These are phyloP conservation scores for Pseudomugil tenellus DNA, from an alignment of 2,797 vertebrate species.

Conservation along the genomic window DNA sequence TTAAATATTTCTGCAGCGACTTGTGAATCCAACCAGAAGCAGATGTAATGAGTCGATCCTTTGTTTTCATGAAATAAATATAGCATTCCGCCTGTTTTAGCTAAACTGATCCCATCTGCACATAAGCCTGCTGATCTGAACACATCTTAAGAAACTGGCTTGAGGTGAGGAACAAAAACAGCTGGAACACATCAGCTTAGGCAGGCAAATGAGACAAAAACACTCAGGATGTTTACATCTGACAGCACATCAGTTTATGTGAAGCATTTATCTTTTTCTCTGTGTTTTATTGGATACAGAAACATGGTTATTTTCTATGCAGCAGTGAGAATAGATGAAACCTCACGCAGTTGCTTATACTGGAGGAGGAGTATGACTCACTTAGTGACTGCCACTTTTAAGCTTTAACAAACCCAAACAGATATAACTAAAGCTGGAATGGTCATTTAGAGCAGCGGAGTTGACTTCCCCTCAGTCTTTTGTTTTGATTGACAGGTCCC, in stretches of 20 bases:
- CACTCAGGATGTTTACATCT: background rate
- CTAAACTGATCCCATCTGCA: background rate
- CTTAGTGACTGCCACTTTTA: background rate
- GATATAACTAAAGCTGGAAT: background rate
- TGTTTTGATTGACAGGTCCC: background rate
- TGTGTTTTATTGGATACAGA: too few species aligned
- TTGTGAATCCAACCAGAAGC: conserved; percentile 29
- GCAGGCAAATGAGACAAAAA: background rate
- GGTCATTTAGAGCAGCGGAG: background rate
- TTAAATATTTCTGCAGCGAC: conserved; percentile 12
- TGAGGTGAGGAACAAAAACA: background rate
- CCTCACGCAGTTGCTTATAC: background rate
- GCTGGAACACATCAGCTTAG: background rate
- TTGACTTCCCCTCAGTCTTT: background rate
- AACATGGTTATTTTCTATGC: too few species aligned
- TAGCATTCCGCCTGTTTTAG: conserved; percentile 16
- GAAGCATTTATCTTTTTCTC: background rate
- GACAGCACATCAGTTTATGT: background rate
- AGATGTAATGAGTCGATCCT: conserved; percentile 21
- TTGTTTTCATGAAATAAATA: conserved; percentile 34
- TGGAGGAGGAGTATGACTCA: background rate
- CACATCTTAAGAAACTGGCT: background rate
- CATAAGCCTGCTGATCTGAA: conserved; percentile 6
- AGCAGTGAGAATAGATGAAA: background rate
- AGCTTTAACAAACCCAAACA: background rate